phyloP scores from a whole-genome alignment of 2,113 vertebrate genomes.

The Alosa alosa region DNA sequence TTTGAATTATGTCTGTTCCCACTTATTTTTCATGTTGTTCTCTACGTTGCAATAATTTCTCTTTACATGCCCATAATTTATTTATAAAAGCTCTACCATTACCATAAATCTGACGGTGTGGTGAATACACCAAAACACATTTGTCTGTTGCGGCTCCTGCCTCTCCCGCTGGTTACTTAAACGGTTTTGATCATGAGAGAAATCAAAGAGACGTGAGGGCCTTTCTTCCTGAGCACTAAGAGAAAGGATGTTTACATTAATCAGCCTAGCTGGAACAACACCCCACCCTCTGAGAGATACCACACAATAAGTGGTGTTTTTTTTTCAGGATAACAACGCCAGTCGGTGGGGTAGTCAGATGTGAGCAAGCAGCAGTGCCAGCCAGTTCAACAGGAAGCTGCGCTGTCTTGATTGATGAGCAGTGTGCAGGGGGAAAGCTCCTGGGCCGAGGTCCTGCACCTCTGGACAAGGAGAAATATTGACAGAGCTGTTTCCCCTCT shows the following conservation, averaged over 20 bases:
- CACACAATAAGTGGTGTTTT: constrained; percentile 39
- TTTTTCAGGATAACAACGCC: background rate
- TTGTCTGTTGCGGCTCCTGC: constrained; percentile 28
- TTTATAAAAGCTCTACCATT: constrained; percentile 45
- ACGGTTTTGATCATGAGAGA: constrained; percentile 49
- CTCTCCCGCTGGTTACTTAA: constrained; percentile 44
- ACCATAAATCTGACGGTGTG: constrained; percentile 47
- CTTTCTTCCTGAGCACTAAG: constrained; percentile 21
- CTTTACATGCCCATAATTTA: constrained; percentile 49
- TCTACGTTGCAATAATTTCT: constrained; percentile 44
- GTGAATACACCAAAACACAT: constrained; percentile 29
- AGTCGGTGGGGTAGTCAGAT: background rate
- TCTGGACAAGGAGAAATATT: constrained; percentile 14
- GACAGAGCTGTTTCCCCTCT: constrained; percentile 10
- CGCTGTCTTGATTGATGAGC: constrained; percentile 39
- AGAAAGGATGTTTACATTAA: constrained; percentile 42
- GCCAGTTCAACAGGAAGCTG: constrained; percentile 33
- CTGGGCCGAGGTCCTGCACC: background rate
- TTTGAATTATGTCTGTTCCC: constrained; percentile 34
- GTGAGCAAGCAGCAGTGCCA: background rate
- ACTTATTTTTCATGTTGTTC: constrained; percentile 44
- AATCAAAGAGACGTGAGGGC: constrained; percentile 37
- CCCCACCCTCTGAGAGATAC: background rate
- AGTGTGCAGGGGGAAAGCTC: background rate
- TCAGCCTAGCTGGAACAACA: constrained; percentile 40